Conservation (phyloP, 2,113 vertebrate genomes). For the Columba livia region DNA sequence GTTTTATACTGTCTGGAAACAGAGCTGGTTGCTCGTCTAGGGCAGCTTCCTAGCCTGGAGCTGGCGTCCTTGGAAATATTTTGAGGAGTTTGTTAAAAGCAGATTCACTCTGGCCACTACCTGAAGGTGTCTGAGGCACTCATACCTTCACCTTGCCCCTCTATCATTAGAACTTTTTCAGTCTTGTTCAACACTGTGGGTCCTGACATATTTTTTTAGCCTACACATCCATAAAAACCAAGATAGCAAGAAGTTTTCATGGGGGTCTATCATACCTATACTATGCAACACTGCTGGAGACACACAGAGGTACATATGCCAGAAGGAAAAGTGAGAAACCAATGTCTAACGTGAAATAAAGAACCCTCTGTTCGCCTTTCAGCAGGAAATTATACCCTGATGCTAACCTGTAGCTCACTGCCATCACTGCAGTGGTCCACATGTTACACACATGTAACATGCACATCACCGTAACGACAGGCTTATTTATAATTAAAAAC, state of each 20-base stretch:
- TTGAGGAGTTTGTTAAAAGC: neutral
- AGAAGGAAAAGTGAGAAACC: neutral
- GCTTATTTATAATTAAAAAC: slow-evolving; percentile 65
- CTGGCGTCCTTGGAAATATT: neutral
- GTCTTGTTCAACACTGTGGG: neutral
- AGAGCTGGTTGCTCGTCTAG: neutral
- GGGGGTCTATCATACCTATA: accelerated
- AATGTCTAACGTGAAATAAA: neutral
- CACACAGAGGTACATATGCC: accelerated
- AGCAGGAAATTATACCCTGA: neutral
- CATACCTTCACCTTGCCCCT: accelerated
- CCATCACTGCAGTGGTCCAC: neutral
- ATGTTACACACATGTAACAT: neutral
- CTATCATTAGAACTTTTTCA: accelerated
- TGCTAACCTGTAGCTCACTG: neutral
- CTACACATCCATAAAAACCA: accelerated
- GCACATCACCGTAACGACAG: accelerated
- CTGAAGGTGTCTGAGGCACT: neutral
- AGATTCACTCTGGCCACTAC: neutral
- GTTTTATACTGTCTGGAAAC: neutral
- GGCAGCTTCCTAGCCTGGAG: neutral
- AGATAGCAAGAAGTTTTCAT: neutral
- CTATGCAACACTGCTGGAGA: accelerated
- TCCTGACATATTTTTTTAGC: neutral
- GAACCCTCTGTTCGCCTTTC: neutral